Evolutionary conservation across 1,140 invertebrate genomes (phyloP), one percentile per base, ranked within the genome.

Genomic region (Sminthurinus signatus): DNA sequence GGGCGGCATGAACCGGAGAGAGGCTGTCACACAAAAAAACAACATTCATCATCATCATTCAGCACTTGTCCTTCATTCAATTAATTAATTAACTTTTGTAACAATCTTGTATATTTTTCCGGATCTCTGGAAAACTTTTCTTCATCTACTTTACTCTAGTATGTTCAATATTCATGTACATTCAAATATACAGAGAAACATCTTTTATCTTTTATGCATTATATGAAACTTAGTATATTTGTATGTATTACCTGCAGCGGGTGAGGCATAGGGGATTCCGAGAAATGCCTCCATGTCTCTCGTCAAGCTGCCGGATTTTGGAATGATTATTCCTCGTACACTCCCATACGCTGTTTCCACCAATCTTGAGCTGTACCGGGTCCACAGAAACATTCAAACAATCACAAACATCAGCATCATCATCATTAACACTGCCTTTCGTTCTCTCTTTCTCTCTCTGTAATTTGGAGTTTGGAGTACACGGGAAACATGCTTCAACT

Each of bases 211-310:
- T 8, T 36, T 36, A 36, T 8, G 5, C 32, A 15, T 36, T 36
- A n/a, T n/a, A n/a, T n/a, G n/a, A n/a, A n/a, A n/a, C n/a, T n/a
- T n/a, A n/a, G n/a, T n/a, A n/a, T n/a, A n/a, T n/a, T n/a, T n/a
- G n/a, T n/a, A n/a, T n/a, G n/a, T n/a, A n/a, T n/a, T n/a, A n/a
- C n/a, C n/a, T n/a, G n/a, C n/a, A 0, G 78, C 75, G 1, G 81
- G 82, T 2, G 81, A 78, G 3, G 82, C 83, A 71, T 84, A 85
- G 0, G 81, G 81, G 50, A 83, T 75, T 10, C 83, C 84, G 39
- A 82, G 73, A 72, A 82, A 84, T 14, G 77, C 78, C 57, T 80
- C 80, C 52, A 70, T 64, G 52, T 71, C 70, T 27, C 60, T 62
- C 19, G 63, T 31, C 62, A 71, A 59, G 31, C 43, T 68, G 21